phyloP scores from a whole-genome alignment of 2,113 vertebrate genomes.

The Vimba vimba region DNA sequence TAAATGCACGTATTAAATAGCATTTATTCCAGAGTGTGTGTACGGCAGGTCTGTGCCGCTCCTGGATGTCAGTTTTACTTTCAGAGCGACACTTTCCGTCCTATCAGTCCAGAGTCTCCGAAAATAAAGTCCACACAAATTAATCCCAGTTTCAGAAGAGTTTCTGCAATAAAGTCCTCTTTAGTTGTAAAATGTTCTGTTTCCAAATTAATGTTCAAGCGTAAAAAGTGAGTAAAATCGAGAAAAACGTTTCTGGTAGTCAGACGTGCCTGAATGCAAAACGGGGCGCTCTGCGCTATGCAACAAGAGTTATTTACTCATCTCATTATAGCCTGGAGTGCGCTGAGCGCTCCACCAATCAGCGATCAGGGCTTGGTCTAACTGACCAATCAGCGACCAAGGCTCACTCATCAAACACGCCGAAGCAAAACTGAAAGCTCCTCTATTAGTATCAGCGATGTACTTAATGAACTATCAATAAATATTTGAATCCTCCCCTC shows the following conservation, averaged over 20 bases:
- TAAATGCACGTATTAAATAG: not conserved
- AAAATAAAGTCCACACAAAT: constrained; percentile 41
- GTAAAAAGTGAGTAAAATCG: not conserved
- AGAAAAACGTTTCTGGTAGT: not conserved
- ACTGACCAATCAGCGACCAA: constrained; percentile 72
- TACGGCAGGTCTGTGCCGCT: not conserved
- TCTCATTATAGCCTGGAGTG: constrained; percentile 78
- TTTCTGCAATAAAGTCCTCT: constrained; percentile 8
- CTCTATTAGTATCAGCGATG: not conserved
- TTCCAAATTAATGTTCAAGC: not conserved
- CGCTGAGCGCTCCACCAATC: constrained; percentile 75
- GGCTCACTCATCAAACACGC: constrained; percentile 72
- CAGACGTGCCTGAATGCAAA: not conserved
- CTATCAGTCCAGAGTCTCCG: constrained; percentile 9
- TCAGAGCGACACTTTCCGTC: constrained; percentile 17
- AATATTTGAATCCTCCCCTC: not conserved
- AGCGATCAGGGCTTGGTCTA: constrained; percentile 73
- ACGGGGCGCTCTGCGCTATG: constrained; percentile 22
- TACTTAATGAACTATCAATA: constrained; percentile 24
- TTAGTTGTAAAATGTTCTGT: not conserved
- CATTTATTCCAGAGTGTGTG: constrained; percentile 5
- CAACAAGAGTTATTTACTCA: constrained; percentile 75
- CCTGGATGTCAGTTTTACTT: constrained; percentile 33
- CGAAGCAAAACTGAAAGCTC: constrained; percentile 53
- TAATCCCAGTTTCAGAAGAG: constrained; percentile 18